Evolutionary conservation across 2,113 vertebrate genomes (phyloP), one percentile per base, ranked within the genome.

Genomic region (Amphiprion ocellaris): DNA sequence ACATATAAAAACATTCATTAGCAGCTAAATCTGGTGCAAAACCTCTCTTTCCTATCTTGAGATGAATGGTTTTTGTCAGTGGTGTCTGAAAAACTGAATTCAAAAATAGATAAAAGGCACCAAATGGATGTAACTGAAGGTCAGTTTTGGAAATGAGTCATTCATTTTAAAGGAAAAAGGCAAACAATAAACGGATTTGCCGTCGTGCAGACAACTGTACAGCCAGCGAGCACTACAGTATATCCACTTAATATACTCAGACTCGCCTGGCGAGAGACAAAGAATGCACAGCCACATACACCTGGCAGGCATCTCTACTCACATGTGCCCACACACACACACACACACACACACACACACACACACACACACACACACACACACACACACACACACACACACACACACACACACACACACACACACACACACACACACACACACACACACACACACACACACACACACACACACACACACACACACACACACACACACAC

Each of bases 281-380:
- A 87, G 84, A 84, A 89, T 78, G 61, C 84, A 82, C 58, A 84
- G 86, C 63, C 82, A 76, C 74, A 86, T 82, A 80, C 85, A 92
- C 89, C 91, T 92, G 82, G 85, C 85, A 92, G 91, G 86, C 89
- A 89, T 90, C 33, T 83, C 77, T 79, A 88, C 92, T 89, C 87
- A 90, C 87, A 87, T 90, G 86, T 77, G 75, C 91, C 91, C 85
- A 88, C 89, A 16, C 86, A 87, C 86, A 87, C 86, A 69, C 85
- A 88, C 89, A 16, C 86, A 87, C 85, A 88, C 89, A 16, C 86
- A 87, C 85, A 88, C 89, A 16, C 86, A 87, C 85, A 88, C 89
- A 16, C 86, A 87, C 85, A 88, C 89, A 16, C 86, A 87, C 85
- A 88, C 89, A 16, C 86, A 87, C 85, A 88, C 89, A 16, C 86